Percentiles rank a stretch among this genome's conserved stretches.
Evolutionary conservation across 2,113 vertebrate genomes (phyloP).

Genomic region (Anas platyrhynchos): DNA sequence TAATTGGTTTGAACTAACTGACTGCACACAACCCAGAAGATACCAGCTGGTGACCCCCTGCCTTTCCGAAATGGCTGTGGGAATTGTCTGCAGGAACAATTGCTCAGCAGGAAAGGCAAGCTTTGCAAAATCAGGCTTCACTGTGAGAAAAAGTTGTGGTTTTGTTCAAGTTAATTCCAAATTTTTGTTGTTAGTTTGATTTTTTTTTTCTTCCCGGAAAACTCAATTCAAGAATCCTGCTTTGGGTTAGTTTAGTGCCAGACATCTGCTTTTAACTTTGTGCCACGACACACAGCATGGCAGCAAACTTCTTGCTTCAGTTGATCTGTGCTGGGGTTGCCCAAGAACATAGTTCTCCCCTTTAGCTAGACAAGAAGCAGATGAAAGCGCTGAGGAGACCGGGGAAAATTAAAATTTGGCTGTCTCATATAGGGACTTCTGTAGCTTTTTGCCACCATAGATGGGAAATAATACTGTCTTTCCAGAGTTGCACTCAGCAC

Average conservation of each 20-base stretch:
- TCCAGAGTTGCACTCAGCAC: not conserved
- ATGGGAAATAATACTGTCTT: not conserved
- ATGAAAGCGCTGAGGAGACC: not conserved
- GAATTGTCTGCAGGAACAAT: slow-evolving; percentile 60
- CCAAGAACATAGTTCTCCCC: not conserved
- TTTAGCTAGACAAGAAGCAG: not conserved
- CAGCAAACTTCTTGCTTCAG: not conserved
- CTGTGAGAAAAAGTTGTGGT: slow-evolving; percentile 28
- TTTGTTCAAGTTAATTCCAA: slow-evolving; percentile 6
- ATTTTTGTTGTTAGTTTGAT: not conserved
- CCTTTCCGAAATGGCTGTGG: not conserved
- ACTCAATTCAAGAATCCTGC: not conserved
- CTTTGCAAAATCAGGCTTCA: slow-evolving; percentile 10
- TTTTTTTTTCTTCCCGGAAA: slow-evolving; percentile 10
- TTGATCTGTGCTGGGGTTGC: not conserved
- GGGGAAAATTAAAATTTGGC: not conserved
- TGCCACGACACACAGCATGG: not conserved
- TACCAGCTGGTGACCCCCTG: slow-evolving; percentile 30
- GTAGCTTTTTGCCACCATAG: not conserved
- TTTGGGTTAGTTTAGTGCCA: not conserved
- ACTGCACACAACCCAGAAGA: not conserved
- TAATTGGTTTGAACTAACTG: slow-evolving; percentile 35
- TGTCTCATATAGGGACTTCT: not conserved
- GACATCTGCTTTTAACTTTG: slow-evolving; percentile 14
- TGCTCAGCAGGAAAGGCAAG: slow-evolving; percentile 34